phyloP scores from a whole-genome alignment of 2,113 vertebrate genomes.

The Pungitius pungitius region DNA sequence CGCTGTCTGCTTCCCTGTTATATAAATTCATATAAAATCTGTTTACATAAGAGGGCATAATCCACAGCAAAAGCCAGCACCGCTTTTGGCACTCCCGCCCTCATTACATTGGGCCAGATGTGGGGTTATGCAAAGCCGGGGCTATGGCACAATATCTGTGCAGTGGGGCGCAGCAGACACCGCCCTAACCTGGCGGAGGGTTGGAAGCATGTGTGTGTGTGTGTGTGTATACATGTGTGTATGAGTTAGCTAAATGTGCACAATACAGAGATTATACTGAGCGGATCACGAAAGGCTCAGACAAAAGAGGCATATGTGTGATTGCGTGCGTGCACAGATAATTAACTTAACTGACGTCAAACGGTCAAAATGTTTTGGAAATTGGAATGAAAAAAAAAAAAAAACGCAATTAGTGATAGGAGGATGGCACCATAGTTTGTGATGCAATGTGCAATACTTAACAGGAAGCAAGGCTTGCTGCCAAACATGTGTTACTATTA shows the following conservation, averaged over 20 bases:
- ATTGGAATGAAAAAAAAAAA: neutral
- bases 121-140: constrained; percentile 39
- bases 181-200: too few species aligned
- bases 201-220: neutral
- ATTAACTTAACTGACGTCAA: neutral
- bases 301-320: constrained; percentile 38
- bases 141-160: constrained; percentile 18
- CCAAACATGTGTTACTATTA: constrained; percentile 9
- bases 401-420: neutral
- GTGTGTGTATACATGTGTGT: neutral
- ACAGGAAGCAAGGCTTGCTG: neutral
- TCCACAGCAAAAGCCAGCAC: constrained; percentile 53
- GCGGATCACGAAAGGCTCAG: constrained; percentile 38
- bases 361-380: constrained; percentile 5
- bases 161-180: neutral
- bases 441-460: neutral
- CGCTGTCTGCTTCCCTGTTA: constrained; percentile 55
- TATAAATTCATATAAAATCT: constrained; percentile 77
- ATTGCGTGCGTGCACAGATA: constrained; percentile 3
- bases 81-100: constrained; percentile 50
- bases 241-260: constrained; percentile 15
- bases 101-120: constrained; percentile 12
- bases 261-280: constrained; percentile 51
- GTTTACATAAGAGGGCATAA: constrained; percentile 76
- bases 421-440: neutral